These are phyloP conservation scores for Microplitis deprimator DNA, from an alignment of 2,888 invertebrate genomes.

Conservation along the genomic window DNA sequence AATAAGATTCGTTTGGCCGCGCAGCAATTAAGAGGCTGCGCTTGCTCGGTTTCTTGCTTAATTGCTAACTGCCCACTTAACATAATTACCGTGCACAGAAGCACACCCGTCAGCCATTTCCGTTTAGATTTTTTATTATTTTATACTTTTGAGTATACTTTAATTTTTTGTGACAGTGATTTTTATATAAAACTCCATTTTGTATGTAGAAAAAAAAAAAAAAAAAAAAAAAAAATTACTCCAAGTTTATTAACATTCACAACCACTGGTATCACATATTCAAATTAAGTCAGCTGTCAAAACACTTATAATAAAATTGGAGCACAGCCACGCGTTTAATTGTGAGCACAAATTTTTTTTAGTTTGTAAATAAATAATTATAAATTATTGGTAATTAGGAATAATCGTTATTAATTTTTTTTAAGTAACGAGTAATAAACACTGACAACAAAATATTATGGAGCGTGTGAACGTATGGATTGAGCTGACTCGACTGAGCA, in stretches of 20 bases:
- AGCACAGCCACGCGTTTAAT: no score
- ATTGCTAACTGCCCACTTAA: constrained; percentile 68
- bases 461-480: constrained; percentile 54
- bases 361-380: background rate
- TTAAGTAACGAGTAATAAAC: background rate
- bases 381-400: background rate
- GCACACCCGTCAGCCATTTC: constrained; percentile 63
- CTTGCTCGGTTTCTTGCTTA: constrained; percentile 61
- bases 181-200: background rate
- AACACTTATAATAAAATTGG: no score
- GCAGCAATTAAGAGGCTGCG: constrained; percentile 62
- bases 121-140: constrained; percentile 61
- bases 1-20: constrained; percentile 31
- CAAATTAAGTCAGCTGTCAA: no score
- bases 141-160: constrained; percentile 4
- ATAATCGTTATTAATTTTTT: background rate
- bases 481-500: constrained; percentile 65
- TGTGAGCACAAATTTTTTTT: no score
- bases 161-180: constrained; percentile 8
- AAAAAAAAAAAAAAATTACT: no score
- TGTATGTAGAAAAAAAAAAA: background rate
- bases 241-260: no score
- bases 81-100: constrained; percentile 65
- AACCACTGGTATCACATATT: no score
- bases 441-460: background rate